Evolutionary conservation across 2,888 invertebrate species (phyloP).

Genomic region (Globia sparganii): DNA sequence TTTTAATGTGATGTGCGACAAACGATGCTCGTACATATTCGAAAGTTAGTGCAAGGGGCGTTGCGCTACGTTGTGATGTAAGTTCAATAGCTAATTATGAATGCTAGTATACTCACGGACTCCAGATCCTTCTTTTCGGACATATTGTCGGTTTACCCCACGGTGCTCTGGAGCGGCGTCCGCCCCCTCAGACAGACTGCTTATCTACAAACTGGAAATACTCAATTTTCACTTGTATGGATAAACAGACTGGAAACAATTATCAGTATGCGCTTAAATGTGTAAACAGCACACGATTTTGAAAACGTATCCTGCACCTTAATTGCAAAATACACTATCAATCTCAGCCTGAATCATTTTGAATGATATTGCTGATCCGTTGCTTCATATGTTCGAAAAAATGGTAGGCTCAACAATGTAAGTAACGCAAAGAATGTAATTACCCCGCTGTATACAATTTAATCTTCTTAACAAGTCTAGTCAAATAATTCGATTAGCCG

Average conservation of each 20-base stretch:
- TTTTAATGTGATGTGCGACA: too few relatives aligned
- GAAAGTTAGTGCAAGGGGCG: not conserved
- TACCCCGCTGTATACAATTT: not conserved
- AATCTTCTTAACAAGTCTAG: not conserved
- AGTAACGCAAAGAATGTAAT: not conserved
- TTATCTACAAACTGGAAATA: slow-evolving; percentile 51
- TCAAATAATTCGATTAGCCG: not conserved
- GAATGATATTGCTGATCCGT: not conserved
- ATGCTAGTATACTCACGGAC: slow-evolving; percentile 75
- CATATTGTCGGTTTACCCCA: slow-evolving; percentile 75
- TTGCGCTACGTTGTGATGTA: not conserved
- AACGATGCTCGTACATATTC: not conserved
- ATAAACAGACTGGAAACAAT: not conserved
- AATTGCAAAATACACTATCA: too few relatives aligned
- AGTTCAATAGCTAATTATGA: not conserved
- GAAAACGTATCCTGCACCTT: not conserved
- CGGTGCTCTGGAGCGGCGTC: slow-evolving; percentile 69
- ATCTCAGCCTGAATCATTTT: not conserved
- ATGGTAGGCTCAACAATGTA: not conserved
- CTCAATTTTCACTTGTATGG: not conserved
- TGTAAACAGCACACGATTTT: not conserved
- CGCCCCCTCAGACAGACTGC: slow-evolving; percentile 79
- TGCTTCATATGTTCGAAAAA: not conserved
- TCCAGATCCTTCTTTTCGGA: slow-evolving; percentile 84
- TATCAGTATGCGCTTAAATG: not conserved